phyloP scores from a whole-genome alignment of 2,113 vertebrate genomes.

The Hippopotamus amphibius region DNA sequence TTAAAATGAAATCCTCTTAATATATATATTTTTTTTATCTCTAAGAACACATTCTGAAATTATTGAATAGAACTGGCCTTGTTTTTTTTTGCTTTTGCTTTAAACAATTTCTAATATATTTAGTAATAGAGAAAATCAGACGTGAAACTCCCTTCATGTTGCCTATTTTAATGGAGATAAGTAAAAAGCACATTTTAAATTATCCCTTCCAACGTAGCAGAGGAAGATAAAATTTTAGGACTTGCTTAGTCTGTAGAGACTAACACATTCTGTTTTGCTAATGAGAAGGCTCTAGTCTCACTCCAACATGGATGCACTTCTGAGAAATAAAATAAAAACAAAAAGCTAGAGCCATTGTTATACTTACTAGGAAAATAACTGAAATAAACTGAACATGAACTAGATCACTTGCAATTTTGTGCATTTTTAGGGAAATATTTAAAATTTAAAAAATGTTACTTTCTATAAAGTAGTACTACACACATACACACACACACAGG shows the following conservation, averaged over 20 bases:
- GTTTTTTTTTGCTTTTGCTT: neutral
- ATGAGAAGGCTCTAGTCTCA: neutral
- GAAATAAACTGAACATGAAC: neutral
- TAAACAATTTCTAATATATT: neutral
- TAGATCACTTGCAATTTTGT: neutral
- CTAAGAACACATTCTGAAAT: slow-evolving; percentile 50
- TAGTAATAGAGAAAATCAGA: slow-evolving; percentile 5
- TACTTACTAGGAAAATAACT: neutral
- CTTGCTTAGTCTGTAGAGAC: neutral
- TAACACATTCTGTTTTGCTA: neutral
- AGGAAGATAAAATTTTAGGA: neutral
- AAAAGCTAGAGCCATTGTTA: neutral
- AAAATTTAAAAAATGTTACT: neutral
- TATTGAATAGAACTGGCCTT: neutral
- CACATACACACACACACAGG: neutral
- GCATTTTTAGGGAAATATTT: neutral
- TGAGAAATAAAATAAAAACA: neutral
- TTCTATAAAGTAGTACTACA: neutral
- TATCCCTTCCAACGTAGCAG: neutral
- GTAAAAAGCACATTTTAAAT: slow-evolving; percentile 15
- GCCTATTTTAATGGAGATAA: neutral
- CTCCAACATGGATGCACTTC: neutral
- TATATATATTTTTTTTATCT: neutral
- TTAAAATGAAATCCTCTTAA: neutral
- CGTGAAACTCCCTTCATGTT: neutral